Base-by-base conservation (phyloP, 1,140 invertebrate species). In the Diachasmimorpha longicaudata region DNA sequence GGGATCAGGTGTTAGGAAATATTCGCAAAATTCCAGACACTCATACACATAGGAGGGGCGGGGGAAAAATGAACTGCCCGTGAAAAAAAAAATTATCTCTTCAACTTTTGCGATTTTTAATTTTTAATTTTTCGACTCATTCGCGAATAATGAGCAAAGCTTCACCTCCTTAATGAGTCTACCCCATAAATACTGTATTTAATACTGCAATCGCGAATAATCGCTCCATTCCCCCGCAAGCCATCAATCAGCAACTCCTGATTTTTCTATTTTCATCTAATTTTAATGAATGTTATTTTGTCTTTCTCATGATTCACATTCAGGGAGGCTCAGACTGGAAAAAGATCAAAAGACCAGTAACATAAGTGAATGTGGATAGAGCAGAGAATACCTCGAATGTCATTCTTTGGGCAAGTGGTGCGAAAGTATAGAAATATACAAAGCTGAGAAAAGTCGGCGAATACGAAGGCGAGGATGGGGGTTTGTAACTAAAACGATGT, bases 1-100 rank as follows among this genome's bases (percentile, higher is more conserved):
- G 66, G 63, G 63, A 74, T 74, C 63, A 68, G 72, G 58, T 67
- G 55, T 36, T 14, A 68, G 25, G 42, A 9, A 68, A 74, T 68
- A 48, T 74, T 48, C 21, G 3, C n/a, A 42, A 70, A 75, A 68
- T 67, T 66, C 70, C 70, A 42, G 19, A 42, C 23, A 44, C 68
- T 31, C 31, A 21, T 21, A 42, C 19, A 70, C 68, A 70, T 31
- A n/a, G n/a, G n/a, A n/a, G n/a, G n/a, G n/a, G n/a, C n/a, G n/a
- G n/a, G n/a, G n/a, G n/a, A n/a, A n/a, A n/a, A n/a, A n/a, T n/a
- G n/a, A n/a, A n/a, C n/a, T n/a, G n/a, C n/a, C n/a, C n/a, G n/a
- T n/a, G n/a, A n/a, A n/a, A n/a, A n/a, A n/a, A n/a, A n/a, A n/a
- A n/a, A n/a, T n/a, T n/a, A n/a, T n/a, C n/a, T n/a, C n/a, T n/a